Percentiles rank a stretch among this genome's conserved stretches.
phyloP scores from a whole-genome alignment of 2,113 vertebrate genomes.

The Solea solea region DNA sequence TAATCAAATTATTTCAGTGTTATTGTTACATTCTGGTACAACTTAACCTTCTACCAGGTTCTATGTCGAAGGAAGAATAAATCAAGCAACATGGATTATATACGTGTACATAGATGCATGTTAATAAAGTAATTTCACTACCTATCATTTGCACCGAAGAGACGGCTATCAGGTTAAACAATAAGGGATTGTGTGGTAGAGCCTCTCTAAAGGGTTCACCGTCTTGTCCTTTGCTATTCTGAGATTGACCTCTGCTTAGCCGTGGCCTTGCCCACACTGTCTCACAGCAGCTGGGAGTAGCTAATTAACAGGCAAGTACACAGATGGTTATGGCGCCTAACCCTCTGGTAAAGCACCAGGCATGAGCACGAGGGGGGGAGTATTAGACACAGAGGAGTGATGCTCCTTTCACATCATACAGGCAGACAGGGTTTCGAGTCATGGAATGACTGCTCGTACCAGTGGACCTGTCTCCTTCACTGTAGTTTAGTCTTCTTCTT shows the following conservation, averaged over 20 bases:
- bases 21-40: no score
- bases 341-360: slow-evolving; percentile 36
- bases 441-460: no score
- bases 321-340: slow-evolving; percentile 43
- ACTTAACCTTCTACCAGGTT: no score
- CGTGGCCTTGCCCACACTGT: slow-evolving; percentile 24
- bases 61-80: background rate
- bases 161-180: slow-evolving; percentile 21
- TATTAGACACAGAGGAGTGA: background rate
- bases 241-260: slow-evolving; percentile 48
- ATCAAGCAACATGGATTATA: background rate
- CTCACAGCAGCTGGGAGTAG: slow-evolving; percentile 59
- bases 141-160: background rate
- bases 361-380: background rate
- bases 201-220: slow-evolving; percentile 40
- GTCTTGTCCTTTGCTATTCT: slow-evolving; percentile 43
- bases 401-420: background rate
- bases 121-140: background rate
- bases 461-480: no score
- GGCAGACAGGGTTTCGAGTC: background rate
- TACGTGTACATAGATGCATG: background rate
- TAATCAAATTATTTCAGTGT: no score
- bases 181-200: background rate
- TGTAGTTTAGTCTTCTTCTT: no score
- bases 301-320: slow-evolving; percentile 54